These are phyloP conservation scores for Antheraea mylitta DNA, from an alignment of 1,140 invertebrate species.

Conservation along the genomic window DNA sequence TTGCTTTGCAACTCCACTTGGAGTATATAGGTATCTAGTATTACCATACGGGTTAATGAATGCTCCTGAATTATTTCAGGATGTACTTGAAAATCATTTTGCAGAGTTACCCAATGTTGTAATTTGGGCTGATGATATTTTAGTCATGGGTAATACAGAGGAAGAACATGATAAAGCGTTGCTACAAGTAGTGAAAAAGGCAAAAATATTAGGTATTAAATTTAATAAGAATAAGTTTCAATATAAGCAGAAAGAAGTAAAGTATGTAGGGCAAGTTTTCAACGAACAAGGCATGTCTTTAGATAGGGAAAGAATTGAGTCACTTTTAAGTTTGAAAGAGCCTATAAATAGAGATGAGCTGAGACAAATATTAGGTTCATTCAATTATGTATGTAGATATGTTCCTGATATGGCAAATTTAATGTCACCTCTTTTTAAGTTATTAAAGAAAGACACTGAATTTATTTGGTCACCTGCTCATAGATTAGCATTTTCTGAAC, in stretches of 20 bases:
- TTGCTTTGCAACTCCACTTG: conserved; percentile 20
- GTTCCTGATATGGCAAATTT: no score
- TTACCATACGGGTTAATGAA: conserved; percentile 36
- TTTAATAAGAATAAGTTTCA: conserved; percentile 59
- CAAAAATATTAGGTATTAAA: conserved; percentile 40
- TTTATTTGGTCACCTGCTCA: no score
- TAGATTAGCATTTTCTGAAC: no score
- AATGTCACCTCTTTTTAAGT: no score
- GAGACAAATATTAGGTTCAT: no score
- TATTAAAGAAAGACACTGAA: no score
- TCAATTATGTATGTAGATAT: no score
- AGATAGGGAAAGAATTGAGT: no score
- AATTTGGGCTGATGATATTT: conserved; percentile 42
- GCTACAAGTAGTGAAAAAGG: conserved; percentile 8
- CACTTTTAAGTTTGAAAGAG: no score
- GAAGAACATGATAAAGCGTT: conserved; percentile 29
- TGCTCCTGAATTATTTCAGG: conserved; percentile 40
- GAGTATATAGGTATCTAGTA: conserved; percentile 14
- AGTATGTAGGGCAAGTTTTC: conserved; percentile 48
- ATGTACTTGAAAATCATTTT: conserved; percentile 26
- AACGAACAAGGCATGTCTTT: no score
- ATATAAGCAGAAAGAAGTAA: conserved; percentile 36
- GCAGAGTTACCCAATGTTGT: conserved; percentile 29
- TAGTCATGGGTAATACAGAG: conserved; percentile 24
- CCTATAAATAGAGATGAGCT: no score